Base-by-base conservation (phyloP, 2,888 invertebrate genomes). In the Caenorhabditis sp. region DNA sequence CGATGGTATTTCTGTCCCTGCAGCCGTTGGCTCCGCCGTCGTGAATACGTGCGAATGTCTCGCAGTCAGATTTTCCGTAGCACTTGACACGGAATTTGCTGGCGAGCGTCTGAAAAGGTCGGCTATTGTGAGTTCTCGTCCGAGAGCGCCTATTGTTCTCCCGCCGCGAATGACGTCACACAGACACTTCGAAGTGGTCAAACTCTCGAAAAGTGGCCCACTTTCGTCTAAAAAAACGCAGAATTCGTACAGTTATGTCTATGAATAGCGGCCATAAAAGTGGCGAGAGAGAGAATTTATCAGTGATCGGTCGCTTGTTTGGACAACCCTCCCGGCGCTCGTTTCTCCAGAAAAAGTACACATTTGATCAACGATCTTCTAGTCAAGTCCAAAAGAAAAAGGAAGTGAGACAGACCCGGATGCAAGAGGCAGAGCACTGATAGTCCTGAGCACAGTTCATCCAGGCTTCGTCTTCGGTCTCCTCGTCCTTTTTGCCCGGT, bases 1-100 rank as follows among this genome's bases (percentile, higher is more conserved):
- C 74, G 17, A 75, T 63, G 2, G 82, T 82, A 4, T 73, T 73
- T 27, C 75, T 53, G 43, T 81, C 79, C 7, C 88, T 70, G 62
- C 88, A 88, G 26, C 88, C 88, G 53, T 86, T 87, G 11, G 88
- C 88, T 7, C 88, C 88, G 17, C 88, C 88, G 53, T 88, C 87
- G 63, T 88, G 88, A 35, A 88, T 84, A 53, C 88, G 71, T 26
- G 88, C 87, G 37, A 88, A 68, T 26, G 88, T 83, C 63, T 88
- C 88, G 73, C 88, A 88, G 66, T 87, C 87, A 35, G 80, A 85
- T 75, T 88, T 88, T 24, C 88, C 88, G 61, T 88, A 88, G 63
- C 88, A 88, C 79, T 88, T 88, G 48, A 87, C 83, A 24, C 85
- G 83, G 72, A 86, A 88, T 30, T 85, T 82, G 43, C 71, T 79